Conservation (phyloP, 2,113 vertebrate genomes). For the Elaphurus davidianus region DNA sequence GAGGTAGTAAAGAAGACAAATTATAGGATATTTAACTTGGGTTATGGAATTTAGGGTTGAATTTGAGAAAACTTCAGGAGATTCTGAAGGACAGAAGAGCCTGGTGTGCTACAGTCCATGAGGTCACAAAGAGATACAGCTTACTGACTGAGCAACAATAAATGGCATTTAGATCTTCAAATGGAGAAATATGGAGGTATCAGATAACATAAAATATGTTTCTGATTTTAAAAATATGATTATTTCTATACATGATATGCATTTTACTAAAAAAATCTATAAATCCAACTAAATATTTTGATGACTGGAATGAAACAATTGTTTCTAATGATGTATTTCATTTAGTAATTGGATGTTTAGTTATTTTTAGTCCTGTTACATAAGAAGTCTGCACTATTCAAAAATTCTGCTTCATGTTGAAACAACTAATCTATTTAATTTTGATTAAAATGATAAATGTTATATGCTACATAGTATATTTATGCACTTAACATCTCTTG, state of each 20-base stretch:
- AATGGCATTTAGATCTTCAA: background rate
- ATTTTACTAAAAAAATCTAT: background rate
- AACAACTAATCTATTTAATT: background rate
- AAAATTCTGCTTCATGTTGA: background rate
- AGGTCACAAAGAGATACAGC: background rate
- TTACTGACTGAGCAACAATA: background rate
- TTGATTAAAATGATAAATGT: background rate
- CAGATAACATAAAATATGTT: background rate
- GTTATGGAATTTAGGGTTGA: background rate
- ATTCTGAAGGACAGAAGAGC: background rate
- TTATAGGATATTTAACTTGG: background rate
- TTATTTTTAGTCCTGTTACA: background rate
- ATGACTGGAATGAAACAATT: background rate
- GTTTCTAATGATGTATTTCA: background rate
- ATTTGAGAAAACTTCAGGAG: background rate
- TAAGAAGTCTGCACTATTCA: background rate
- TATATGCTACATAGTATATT: background rate
- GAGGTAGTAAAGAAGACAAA: background rate
- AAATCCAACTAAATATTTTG: background rate
- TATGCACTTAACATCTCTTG: background rate
- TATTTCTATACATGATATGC: background rate
- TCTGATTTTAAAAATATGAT: background rate
- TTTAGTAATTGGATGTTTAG: background rate
- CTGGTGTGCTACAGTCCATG: background rate
- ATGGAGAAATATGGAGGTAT: background rate